phyloP scores from a whole-genome alignment of 2,113 vertebrate species.

The Aramus guarauna region DNA sequence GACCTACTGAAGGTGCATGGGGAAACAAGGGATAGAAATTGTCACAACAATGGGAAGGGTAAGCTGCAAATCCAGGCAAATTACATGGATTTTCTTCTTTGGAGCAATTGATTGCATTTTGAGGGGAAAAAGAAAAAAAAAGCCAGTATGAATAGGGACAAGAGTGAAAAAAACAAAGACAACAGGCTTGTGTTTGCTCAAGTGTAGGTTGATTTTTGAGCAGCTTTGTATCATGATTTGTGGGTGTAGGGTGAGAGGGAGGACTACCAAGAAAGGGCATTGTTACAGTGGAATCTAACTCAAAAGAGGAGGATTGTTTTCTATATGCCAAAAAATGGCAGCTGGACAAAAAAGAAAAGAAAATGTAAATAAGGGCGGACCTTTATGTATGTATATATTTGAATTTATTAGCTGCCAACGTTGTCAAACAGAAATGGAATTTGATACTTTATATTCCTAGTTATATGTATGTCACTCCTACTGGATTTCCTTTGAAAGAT shows the following conservation, averaged over 20 bases:
- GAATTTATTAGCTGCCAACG: slow-evolving; percentile 33
- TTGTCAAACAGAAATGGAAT: slow-evolving; percentile 34
- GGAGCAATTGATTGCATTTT: background rate
- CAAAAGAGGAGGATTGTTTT: slow-evolving; percentile 44
- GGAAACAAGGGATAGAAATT: background rate
- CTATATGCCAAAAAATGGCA: slow-evolving; percentile 34
- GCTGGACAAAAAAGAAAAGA: slow-evolving; percentile 23
- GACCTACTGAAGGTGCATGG: background rate
- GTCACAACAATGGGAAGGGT: background rate
- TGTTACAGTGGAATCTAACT: slow-evolving; percentile 45
- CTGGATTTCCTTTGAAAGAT: slow-evolving; percentile 27
- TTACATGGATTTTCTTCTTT: background rate
- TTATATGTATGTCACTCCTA: slow-evolving; percentile 24
- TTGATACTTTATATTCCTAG: background rate
- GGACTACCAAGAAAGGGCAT: slow-evolving; percentile 11
- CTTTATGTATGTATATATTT: slow-evolving; percentile 33
- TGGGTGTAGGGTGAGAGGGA: slow-evolving; percentile 25
- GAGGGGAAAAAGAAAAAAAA: background rate
- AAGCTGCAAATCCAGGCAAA: background rate
- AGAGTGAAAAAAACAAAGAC: background rate
- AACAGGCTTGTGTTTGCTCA: slow-evolving; percentile 10
- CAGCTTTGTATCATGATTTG: background rate
- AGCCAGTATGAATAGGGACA: background rate
- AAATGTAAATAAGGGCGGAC: slow-evolving; percentile 39
- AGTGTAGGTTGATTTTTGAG: background rate